A percentile compares a stretch with the other conserved stretches of the same genome.
Conservation (phyloP, 2,888 invertebrate species). For the Melolontha melolontha region DNA sequence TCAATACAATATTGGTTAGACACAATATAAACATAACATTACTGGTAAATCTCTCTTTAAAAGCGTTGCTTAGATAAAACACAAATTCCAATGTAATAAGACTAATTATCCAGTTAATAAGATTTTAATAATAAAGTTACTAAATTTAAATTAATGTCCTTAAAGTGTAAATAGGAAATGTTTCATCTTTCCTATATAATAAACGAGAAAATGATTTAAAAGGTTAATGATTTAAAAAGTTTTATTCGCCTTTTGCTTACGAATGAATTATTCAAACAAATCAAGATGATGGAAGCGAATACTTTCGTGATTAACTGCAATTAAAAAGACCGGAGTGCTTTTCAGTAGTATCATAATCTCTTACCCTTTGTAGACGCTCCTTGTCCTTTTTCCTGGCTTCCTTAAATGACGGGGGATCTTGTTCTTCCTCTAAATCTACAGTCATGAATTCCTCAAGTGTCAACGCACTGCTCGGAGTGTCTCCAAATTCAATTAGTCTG, state of each 20-base stretch:
- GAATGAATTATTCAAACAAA: no score
- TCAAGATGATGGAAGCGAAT: constrained; percentile 8
- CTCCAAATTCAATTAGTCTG: constrained; percentile 92
- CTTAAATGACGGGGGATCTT: constrained; percentile 96
- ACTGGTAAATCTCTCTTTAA: no score
- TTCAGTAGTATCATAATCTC: neutral
- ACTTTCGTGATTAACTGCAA: constrained; percentile 8
- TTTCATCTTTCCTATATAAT: no score
- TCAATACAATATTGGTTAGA: no score
- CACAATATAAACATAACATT: no score
- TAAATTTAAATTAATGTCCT: no score
- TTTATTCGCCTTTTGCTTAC: no score
- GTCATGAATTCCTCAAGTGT: constrained; percentile 98
- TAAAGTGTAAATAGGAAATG: no score
- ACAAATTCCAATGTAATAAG: no score
- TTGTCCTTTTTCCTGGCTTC: constrained; percentile 90
- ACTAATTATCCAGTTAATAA: no score
- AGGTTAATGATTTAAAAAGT: neutral
- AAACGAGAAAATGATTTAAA: neutral
- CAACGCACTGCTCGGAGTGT: constrained; percentile 94
- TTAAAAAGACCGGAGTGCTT: neutral
- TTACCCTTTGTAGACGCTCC: constrained; percentile 82
- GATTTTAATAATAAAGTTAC: no score
- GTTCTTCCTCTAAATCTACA: constrained; percentile 95
- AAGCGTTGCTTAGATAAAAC: no score